Evolutionary conservation across 2,113 vertebrate species (phyloP), one percentile per base, ranked within the genome.

Genomic region (Anguilla japonica): DNA sequence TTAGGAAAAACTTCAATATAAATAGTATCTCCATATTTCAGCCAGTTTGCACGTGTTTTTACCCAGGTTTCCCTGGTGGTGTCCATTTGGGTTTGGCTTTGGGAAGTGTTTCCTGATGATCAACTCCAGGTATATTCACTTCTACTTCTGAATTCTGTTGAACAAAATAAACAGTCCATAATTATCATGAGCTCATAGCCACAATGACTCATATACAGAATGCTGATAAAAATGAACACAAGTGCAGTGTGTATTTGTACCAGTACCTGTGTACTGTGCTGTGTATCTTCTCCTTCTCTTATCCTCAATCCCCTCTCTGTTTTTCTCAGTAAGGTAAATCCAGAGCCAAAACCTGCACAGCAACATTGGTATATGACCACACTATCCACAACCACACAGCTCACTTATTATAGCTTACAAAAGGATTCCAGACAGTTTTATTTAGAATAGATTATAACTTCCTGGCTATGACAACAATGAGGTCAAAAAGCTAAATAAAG

Each of bases 31-130:
- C 46, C 26, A 41, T 67, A 67, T 41, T 60, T 16, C 16, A 83
- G 26, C 34, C 71, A 41, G 29, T 29, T 20, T 34, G 4, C 56
- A 39, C 34, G 71, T 75, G 34, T 81, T 50, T 53, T 86, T 94
- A 96, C 95, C 95, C 95, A 46, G 93, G 87, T 15, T 94, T 93
- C 90, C 53, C 90, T 80, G 93, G 94, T 26, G 94, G 93, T 84
- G 90, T 94, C 94, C 94, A 95, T 89, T 93, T 95, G 15, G 94
- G 92, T 87, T 88, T 94, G 9, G 22, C 86, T 40, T 82, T 87
- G 1, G 18, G 22, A 22, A 90, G 91, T 2, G 91, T 91, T 83
- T 87, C 83, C 89, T 90, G 91, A 7, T 83, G 8, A 50, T 63
- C 2, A 0, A 92, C 89, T 3, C 83, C 88, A 79, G 86, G 85